A percentile compares a stretch with the other conserved stretches of the same genome.
Evolutionary conservation across 2,888 invertebrate genomes (phyloP).

Genomic region (Amphipyra berbera): DNA sequence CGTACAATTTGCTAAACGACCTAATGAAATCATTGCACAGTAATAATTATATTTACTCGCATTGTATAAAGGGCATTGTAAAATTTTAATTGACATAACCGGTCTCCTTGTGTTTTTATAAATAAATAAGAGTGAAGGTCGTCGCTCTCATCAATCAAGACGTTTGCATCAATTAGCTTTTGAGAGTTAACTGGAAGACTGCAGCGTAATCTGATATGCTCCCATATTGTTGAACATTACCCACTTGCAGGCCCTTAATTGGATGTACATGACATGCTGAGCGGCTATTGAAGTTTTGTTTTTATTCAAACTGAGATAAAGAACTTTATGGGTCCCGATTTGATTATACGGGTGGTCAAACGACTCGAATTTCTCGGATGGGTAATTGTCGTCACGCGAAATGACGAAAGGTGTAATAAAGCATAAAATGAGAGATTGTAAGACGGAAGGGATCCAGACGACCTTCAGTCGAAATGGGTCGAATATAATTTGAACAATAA

Average conservation of each 20-base stretch:
- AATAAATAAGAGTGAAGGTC: conserved; percentile 73
- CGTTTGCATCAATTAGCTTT: conserved; percentile 83
- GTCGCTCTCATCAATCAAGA: conserved; percentile 80
- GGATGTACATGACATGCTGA: conserved; percentile 66
- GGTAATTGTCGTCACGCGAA: conserved; percentile 53
- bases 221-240: conserved; percentile 61
- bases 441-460: conserved; percentile 53
- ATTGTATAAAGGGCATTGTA: conserved; percentile 73
- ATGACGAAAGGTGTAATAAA: conserved; percentile 43
- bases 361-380: conserved; percentile 52
- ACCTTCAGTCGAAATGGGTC: conserved; percentile 53
- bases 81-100: conserved; percentile 66
- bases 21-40: conserved; percentile 81
- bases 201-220: conserved; percentile 80
- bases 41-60: conserved; percentile 77
- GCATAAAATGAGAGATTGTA: conserved; percentile 45
- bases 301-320: conserved; percentile 48
- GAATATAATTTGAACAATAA: conserved; percentile 23
- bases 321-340: conserved; percentile 47
- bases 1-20: conserved; percentile 69
- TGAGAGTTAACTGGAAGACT: conserved; percentile 71
- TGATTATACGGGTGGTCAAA: conserved; percentile 46
- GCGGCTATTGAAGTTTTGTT: conserved; percentile 60
- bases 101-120: conserved; percentile 58
- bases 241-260: conserved; percentile 72